Base-by-base conservation (phyloP, 1,140 invertebrate species). In the Acromyrmex echinatior region DNA sequence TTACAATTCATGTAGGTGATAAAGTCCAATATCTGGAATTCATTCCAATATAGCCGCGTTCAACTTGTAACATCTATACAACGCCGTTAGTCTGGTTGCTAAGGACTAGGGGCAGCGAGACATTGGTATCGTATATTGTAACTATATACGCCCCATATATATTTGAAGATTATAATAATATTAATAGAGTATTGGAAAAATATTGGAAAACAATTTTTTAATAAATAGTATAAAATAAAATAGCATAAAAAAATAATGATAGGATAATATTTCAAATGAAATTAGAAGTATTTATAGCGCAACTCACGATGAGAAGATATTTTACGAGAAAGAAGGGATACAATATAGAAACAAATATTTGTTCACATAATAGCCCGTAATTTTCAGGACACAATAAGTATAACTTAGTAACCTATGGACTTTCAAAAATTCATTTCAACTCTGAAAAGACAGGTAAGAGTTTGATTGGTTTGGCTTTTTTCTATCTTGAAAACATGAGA, bases 31-130 rank as follows among this genome's bases (percentile, higher is more conserved):
- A 53, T 51, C n/a, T 16, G 7, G 21, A 78, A 80, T 80, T 31
- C 7, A 60, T 79, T 62, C 16, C 21, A 21, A 73, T 85, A 51
- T 76, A 58, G 39, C 58, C 77, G 35, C 51, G 56, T 21, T 51
- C 73, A 60, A 82, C 45, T 56, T 39, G 28, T 28, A 76, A 82
- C 88, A 82, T 79, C 87, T 87, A 92, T 91, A 89, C 92, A 92
- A 91, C 82, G 56, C 80, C 62, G 86, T 63, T 70, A 45, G 1
- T 77, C 79, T 49, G 90, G 88, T 87, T 79, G 80, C 87, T 73
- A 58, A 65, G 53, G 63, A 82, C 53, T 88, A 91, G 87, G 92
- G 85, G 87, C 70, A 60, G 39, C 21, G 16, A n/a, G 0, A 45
- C 21, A 21, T 66, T 63, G n/a, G 3, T n/a, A 31, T 18, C 7